These are phyloP conservation scores for Philypnodon macrostomus DNA, from an alignment of 2,797 vertebrate genomes.

Conservation along the genomic window DNA sequence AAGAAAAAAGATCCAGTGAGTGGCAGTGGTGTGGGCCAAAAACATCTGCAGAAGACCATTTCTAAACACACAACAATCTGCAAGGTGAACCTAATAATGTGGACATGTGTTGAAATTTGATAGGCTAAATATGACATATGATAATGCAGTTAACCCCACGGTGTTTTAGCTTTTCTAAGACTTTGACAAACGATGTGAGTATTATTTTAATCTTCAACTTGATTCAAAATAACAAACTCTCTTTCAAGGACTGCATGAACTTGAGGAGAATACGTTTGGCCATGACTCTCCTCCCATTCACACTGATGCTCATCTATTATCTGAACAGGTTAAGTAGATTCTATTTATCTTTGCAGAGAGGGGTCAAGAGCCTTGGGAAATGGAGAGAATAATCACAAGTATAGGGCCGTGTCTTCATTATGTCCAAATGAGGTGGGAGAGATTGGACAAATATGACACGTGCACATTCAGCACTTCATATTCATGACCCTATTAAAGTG, in stretches of 20 bases:
- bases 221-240: conserved; percentile 15
- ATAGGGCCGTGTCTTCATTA: conserved; percentile 73
- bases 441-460: conserved; percentile 75
- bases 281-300: conserved; percentile 27
- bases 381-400: conserved; percentile 60
- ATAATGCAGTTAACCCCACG: too few relatives aligned
- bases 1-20: too few relatives aligned
- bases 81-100: too few relatives aligned
- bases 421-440: conserved; percentile 74
- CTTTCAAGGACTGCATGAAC: conserved; percentile 9
- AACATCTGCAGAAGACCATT: too few relatives aligned
- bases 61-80: too few relatives aligned
- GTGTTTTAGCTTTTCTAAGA: too few relatives aligned
- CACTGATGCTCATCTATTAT: conserved; percentile 46
- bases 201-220: background rate
- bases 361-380: conserved; percentile 66
- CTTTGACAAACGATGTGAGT: too few relatives aligned
- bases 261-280: conserved; percentile 38
- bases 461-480: conserved; percentile 62
- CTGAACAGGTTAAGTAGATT: conserved; percentile 61
- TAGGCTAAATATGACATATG: too few relatives aligned
- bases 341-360: conserved; percentile 61
- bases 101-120: too few relatives aligned
- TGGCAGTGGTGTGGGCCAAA: too few relatives aligned
- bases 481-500: conserved; percentile 80